Evolutionary conservation across 2,888 invertebrate species (phyloP), one percentile per base, ranked within the genome.

Genomic region (Pogonocherus hispidulus): DNA sequence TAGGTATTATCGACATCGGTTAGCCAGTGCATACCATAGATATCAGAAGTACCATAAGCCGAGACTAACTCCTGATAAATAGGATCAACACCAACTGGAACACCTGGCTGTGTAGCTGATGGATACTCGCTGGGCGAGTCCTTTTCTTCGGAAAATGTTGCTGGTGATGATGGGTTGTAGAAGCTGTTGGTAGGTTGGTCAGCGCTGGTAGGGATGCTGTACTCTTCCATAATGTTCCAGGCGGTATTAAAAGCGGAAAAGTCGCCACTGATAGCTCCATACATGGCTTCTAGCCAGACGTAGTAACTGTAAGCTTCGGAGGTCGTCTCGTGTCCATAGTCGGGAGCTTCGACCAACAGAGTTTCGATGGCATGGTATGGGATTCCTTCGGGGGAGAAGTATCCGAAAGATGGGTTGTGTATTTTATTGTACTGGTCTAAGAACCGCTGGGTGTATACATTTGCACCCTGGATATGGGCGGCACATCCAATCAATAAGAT

Each of bases 291-390:
- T 47, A 78, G 27, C 71, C 71, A 73, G 14, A 73, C 14, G 19
- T 69, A 75, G 54, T 74, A 78, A 69, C 75, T 76, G 72, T 60
- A 73, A 5, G 77, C 78, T 67, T 78, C 78, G 5, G 78, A 78
- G 16, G 77, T 77, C 5, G 75, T 76, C 70, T 77, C 72, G 51
- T 77, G 77, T 4, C 77, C 78, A 35, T 76, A 63, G 49, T 76
- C 78, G 11, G 78, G 76, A 6, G 76, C 76, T 52, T 77, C 76
- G 1, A 76, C 76, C 19, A 78, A 74, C 41, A 78, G 55, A 6
- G 78, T 78, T 70, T 78, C 78, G 5, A 73, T 70, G n/a, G 74
- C 52, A 54, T 78, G 78, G 60, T 76, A 78, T 6, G 78, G 78
- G 18, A 78, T 69, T 32, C 75, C 75, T 55, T 66, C 65, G n/a